Percentiles rank a stretch among this genome's conserved stretches.
These are phyloP conservation scores for Lordiphosa andalusiaca DNA, from an alignment of 2,888 invertebrate species.

Conservation along the genomic window DNA sequence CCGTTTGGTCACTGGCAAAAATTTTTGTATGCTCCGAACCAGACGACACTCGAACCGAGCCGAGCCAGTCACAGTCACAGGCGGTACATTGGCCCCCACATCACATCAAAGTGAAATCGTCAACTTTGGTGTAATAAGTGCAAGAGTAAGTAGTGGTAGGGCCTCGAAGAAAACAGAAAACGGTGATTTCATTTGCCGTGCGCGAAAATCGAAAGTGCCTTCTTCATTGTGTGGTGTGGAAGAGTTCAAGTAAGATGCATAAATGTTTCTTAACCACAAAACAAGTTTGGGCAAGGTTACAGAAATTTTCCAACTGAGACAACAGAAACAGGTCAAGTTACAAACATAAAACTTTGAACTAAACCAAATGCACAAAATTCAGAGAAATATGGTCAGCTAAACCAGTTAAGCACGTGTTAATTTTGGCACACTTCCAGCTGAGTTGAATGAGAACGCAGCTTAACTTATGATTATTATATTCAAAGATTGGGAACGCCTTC, in stretches of 20 bases:
- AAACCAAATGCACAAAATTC: constrained; percentile 2
- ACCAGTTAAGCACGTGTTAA: constrained; percentile 41
- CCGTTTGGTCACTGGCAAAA: constrained; percentile 13
- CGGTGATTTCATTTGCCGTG: constrained; percentile 30
- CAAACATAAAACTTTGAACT: constrained; percentile 36
- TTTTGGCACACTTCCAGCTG: constrained; percentile 31
- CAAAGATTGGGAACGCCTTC: constrained; percentile 30
- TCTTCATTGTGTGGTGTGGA: constrained; percentile 11
- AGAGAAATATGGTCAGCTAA: constrained; percentile 5
- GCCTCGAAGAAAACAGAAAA: constrained; percentile 27
- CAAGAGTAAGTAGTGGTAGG: constrained; percentile 42
- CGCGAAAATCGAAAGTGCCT: constrained; percentile 71
- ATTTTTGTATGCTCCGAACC: constrained; percentile 1
- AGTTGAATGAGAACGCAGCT: too few relatives aligned
- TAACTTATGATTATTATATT: too few relatives aligned
- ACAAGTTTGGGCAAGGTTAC: constrained; percentile 48
- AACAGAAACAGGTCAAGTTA: constrained; percentile 41
- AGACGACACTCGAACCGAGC: not conserved
- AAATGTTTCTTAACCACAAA: constrained; percentile 29
- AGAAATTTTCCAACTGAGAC: constrained; percentile 36
- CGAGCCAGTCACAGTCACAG: constrained; percentile 2
- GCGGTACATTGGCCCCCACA: constrained; percentile 62
- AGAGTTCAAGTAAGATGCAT: constrained; percentile 35
- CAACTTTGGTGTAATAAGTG: constrained; percentile 48
- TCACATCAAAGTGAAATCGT: constrained; percentile 58